Base-by-base conservation (phyloP, 2,797 vertebrate species). In the Rhynchonycteris naso region DNA sequence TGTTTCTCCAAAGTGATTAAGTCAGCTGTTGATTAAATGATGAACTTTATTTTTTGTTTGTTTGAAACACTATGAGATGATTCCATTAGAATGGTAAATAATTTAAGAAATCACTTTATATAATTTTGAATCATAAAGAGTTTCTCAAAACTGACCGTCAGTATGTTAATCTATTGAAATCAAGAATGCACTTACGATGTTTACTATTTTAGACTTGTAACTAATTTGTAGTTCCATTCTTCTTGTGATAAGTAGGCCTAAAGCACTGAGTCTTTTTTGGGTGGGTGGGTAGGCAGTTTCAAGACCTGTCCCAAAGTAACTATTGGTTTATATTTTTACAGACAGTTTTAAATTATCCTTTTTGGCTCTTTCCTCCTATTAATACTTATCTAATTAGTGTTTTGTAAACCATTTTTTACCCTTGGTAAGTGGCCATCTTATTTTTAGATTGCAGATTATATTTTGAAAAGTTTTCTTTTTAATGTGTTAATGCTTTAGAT, bases 371-470 rank as follows among this genome's bases (percentile, higher is more conserved):
- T 43, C 43, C 43, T 43, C 43, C 30, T 92, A 71, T 54, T 30
- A 59, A 76, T 26, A 85, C 7, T 63, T 58, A 90, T 11, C 47
- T 90, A 52, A 68, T 63, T 30, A 38, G 47, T 76, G n/a, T 72
- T 92, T 88, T 52, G 6, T 18, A 88, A 92, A 43, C 3, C 13
- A 59, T 76, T 68, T 68, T 43, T 9, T 28, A 43, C 8, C 28
- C 13, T 24, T 63, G 9, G 43, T 15, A 78, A 90, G 75, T 56
- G 92, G 24, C 15, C 8, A 22, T 90, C 74, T 92, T n/a, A 74
- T 52, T 52, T 94, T 94, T 88, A 74, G 52, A 78, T 82, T 38
- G 35, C 4, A 87, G 26, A 71, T 88, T 94, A 24, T 91, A 69
- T 72, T 92, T 82, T 63, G 28, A 79, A 72, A 83, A n/a, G 4